These are phyloP conservation scores for Stenurella melanura DNA, from an alignment of 2,888 invertebrate species.

Conservation along the genomic window DNA sequence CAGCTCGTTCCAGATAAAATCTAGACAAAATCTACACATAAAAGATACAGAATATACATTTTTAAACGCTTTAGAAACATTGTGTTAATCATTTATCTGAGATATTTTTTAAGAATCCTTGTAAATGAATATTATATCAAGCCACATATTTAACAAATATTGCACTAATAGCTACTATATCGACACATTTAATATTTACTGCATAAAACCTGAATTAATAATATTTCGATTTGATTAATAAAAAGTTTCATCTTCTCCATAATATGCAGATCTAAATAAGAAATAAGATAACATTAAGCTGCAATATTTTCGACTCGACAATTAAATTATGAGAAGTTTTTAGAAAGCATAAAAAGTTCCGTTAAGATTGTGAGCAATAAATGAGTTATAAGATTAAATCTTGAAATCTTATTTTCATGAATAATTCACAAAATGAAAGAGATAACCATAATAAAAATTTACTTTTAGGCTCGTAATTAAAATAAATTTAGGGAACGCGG, in stretches of 20 bases:
- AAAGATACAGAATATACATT: too few relatives aligned
- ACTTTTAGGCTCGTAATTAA: slow-evolving; percentile 28
- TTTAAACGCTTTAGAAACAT: too few relatives aligned
- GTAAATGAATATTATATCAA: too few relatives aligned
- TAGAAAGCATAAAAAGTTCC: slow-evolving; percentile 15
- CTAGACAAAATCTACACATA: too few relatives aligned
- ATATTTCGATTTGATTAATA: background rate
- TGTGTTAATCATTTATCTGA: too few relatives aligned
- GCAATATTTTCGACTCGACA: slow-evolving; percentile 25
- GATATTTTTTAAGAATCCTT: too few relatives aligned
- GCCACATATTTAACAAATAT: too few relatives aligned
- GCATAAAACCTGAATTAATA: background rate
- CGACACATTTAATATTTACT: background rate
- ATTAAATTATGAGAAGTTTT: slow-evolving; percentile 28
- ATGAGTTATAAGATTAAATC: slow-evolving; percentile 35
- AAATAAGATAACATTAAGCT: slow-evolving; percentile 14
- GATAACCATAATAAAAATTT: slow-evolving; percentile 40
- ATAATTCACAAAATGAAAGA: slow-evolving; percentile 36
- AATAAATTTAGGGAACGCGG: slow-evolving; percentile 29
- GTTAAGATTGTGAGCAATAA: slow-evolving; percentile 24
- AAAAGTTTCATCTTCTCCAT: background rate
- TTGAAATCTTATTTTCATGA: slow-evolving; percentile 34
- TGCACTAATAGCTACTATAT: background rate
- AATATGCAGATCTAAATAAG: background rate
- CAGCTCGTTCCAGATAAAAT: too few relatives aligned